These are phyloP conservation scores for Ceratoteleas bidentatus DNA, from an alignment of 1,140 invertebrate genomes.

Conservation along the genomic window DNA sequence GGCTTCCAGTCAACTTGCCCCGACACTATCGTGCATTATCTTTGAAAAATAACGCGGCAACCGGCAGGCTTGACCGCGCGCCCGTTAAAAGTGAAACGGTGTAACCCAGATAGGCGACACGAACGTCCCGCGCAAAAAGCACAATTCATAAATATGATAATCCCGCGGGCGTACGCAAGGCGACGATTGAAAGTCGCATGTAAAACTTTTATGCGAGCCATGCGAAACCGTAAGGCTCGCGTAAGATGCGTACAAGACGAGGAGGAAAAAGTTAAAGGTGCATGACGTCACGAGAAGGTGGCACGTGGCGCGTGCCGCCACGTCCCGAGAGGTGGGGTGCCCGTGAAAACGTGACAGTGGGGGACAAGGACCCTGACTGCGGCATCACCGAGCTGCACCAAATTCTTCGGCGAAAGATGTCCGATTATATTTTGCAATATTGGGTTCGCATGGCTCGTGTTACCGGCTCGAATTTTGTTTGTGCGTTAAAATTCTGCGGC, in stretches of 20 bases:
- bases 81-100: conserved; percentile 21
- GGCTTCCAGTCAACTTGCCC: conserved; percentile 21
- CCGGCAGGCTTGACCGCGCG: neutral
- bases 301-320: conserved; percentile 76
- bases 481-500: conserved; percentile 17
- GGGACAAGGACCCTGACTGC: conserved; percentile 49
- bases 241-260: conserved; percentile 70
- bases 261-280: conserved; percentile 58
- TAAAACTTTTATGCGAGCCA: conserved; percentile 32
- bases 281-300: conserved; percentile 75
- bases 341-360: conserved; percentile 52
- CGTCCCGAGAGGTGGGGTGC: conserved; percentile 63
- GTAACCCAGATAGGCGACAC: conserved; percentile 21
- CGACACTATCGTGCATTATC: conserved; percentile 26
- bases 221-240: conserved; percentile 14
- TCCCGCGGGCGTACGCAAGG: conserved; percentile 7
- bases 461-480: conserved; percentile 50
- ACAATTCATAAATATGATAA: conserved; percentile 36
- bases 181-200: conserved; percentile 26
- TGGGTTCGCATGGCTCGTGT: conserved; percentile 39
- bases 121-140: neutral
- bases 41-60: neutral
- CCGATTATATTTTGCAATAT: conserved; percentile 56
- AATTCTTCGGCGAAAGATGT: conserved; percentile 49
- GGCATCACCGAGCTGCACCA: conserved; percentile 44